Evolutionary conservation across 92 coral and sea anemone genomes (phyloP), one percentile per base, ranked within the genome.

Genomic region (Actinostola sp.): DNA sequence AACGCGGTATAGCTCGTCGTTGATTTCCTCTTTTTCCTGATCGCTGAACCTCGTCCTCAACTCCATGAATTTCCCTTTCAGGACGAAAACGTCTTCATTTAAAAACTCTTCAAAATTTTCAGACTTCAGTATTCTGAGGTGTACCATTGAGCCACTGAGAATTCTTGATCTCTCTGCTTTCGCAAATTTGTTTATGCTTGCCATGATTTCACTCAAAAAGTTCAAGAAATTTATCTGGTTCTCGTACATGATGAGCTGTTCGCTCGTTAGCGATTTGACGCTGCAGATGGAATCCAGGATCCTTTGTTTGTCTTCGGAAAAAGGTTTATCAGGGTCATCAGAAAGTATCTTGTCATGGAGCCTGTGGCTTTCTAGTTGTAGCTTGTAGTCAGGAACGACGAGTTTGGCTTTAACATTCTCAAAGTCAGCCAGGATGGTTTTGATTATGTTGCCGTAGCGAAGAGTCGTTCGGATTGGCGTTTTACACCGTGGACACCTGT

Each of bases 361-460:
- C 49, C 39, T 20, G 34, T 30, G 46, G 16, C 7, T 36, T n/a
- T 8, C 34, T 19, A 68, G 1, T 24, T 68, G 0, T 41, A 64
- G 23, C 9, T 34, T 19, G 30, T 54, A 26, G 23, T 31, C 86
- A 33, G 41, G 78, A 26, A 73, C 78, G 3, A 80, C 35, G 17
- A 84, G 71, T 72, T 86, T 85, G 34, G 26, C 52, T 67, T 94
- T 94, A 24, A 91, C 82, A 35, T 52, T 41, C 60, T 94, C 98
- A 79, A 94, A 88, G 83, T 94, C 94, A 1, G 63, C 77, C 19
- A 94, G 88, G 32, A 80, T 84, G 60, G 63, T 85, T 78, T 94
- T 94, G 62, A 94, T 67, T 23, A 85, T 85, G 85, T 94, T 91
- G 35, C 98, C 98, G 61, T 94, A 94, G 41, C 98, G 71, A 19